Percentiles rank a stretch among this genome's conserved stretches.
Conservation (phyloP, 2,113 vertebrate species). For the Bambusicola thoracicus region DNA sequence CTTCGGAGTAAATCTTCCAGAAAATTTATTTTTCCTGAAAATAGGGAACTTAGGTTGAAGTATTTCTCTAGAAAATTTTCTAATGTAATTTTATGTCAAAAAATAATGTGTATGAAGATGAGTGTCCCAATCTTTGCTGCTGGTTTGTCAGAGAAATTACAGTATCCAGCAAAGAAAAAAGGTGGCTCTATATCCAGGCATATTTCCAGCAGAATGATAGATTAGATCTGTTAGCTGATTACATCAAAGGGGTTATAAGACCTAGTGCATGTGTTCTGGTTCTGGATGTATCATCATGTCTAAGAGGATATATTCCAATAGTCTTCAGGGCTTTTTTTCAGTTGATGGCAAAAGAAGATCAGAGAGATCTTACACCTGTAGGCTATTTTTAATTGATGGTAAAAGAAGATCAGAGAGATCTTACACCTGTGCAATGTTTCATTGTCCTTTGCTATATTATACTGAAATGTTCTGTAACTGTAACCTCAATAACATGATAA, state of each 20-base stretch:
- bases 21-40: background rate
- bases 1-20: background rate
- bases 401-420: constrained; percentile 49
- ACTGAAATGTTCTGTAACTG: background rate
- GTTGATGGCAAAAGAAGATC: background rate
- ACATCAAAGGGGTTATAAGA: background rate
- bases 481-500: background rate
- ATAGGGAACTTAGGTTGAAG: background rate
- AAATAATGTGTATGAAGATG: background rate
- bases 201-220: background rate
- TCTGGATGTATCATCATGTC: background rate
- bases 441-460: background rate
- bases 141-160: background rate
- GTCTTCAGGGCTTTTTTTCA: background rate
- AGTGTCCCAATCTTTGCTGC: background rate
- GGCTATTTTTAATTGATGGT: constrained; percentile 17
- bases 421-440: constrained; percentile 1
- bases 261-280: background rate
- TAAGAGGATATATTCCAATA: background rate
- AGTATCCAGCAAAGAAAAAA: background rate
- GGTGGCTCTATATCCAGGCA: background rate
- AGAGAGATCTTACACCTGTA: background rate
- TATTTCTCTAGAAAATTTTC: background rate
- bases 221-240: background rate
- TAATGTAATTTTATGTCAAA: background rate